Evolutionary conservation across 2,113 vertebrate species (phyloP).

Genomic region (Patagioenas fasciata): DNA sequence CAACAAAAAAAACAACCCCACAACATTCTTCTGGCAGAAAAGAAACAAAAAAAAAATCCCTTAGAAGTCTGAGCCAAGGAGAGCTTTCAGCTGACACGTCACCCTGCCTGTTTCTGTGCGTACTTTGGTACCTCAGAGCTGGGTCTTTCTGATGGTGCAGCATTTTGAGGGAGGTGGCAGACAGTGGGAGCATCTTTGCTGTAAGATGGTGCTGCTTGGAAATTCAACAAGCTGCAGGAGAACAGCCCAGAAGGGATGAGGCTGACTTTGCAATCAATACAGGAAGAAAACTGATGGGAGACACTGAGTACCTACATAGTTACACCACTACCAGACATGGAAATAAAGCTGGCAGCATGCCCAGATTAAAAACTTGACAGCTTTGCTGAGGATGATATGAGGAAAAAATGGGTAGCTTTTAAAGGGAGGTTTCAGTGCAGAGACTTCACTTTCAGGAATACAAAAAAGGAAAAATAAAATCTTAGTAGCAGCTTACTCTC

Average conservation of each 20-base stretch:
- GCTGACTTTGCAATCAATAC: background rate
- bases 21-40: background rate
- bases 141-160: background rate
- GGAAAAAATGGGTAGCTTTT: background rate
- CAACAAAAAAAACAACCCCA: too few species aligned
- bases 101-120: background rate
- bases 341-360: background rate
- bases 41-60: background rate
- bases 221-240: background rate
- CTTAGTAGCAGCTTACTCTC: background rate
- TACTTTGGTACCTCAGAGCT: background rate
- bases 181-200: background rate
- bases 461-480: background rate
- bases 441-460: background rate
- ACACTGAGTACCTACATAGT: background rate
- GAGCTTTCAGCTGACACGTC: rapidly evolving
- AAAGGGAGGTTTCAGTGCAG: background rate
- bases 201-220: background rate
- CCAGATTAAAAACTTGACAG: background rate
- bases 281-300: background rate
- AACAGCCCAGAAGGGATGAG: background rate
- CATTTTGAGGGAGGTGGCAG: background rate
- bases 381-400: background rate
- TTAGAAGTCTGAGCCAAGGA: background rate
- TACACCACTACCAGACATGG: background rate